Evolutionary conservation across 30 jellyfish, hydroid and myxozoan genomes (phyloP).

Genomic region (Clytia hemisphaerica): DNA sequence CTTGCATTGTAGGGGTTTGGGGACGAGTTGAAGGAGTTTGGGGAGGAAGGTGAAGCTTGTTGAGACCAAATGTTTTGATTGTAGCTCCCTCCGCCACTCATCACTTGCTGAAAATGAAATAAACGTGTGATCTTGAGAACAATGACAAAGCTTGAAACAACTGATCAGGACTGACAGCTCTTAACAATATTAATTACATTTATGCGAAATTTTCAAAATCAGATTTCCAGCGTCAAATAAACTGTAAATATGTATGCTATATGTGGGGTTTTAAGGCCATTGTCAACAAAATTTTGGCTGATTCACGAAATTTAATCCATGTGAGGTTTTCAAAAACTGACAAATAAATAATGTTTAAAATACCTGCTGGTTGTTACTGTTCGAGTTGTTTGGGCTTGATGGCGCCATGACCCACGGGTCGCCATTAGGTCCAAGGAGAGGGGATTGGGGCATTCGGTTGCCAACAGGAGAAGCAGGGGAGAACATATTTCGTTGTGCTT

Average conservation of each 20-base stretch:
- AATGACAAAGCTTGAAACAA: background rate
- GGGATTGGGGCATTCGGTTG: conserved; percentile 81
- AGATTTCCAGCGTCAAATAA: no score
- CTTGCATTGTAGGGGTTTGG: no score
- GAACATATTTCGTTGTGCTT: no score
- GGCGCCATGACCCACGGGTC: conserved; percentile 92
- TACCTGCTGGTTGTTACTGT: conserved; percentile 47
- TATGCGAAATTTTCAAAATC: no score
- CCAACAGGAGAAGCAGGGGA: no score
- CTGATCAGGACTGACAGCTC: background rate
- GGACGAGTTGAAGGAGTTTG: no score
- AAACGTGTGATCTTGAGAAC: background rate
- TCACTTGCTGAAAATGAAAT: conserved; percentile 37
- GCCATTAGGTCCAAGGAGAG: conserved; percentile 79
- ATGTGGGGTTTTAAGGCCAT: no score
- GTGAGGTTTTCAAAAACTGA: no score
- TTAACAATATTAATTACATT: background rate
- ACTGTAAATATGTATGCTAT: no score
- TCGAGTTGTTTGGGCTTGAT: conserved; percentile 38
- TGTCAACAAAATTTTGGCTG: no score
- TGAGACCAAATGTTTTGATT: conserved; percentile 89
- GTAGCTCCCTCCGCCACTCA: conserved; percentile 58
- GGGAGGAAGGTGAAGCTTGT: conserved; percentile 38
- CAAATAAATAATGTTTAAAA: background rate
- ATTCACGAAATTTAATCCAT: no score